Percentiles rank a stretch among this genome's conserved stretches.
phyloP scores from a whole-genome alignment of 2,888 invertebrate species.

The Cheilosia vulpina region DNA sequence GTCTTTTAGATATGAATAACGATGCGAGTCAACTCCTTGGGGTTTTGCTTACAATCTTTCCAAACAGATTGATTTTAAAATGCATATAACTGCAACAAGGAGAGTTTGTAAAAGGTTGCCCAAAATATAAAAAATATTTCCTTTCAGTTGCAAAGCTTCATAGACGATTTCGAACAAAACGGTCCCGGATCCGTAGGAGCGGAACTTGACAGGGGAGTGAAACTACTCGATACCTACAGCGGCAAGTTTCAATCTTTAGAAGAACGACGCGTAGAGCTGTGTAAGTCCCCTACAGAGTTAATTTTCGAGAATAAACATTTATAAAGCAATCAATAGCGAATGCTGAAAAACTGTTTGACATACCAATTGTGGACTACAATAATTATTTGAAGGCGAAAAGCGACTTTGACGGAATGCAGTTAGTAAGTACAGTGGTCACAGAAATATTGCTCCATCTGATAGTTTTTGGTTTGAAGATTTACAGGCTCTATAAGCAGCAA shows the following conservation, averaged over 20 bases:
- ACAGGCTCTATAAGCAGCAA: conserved; percentile 91
- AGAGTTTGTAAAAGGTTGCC: too few relatives aligned
- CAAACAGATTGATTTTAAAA: too few relatives aligned
- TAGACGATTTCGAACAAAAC: conserved; percentile 88
- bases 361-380: conserved; percentile 92
- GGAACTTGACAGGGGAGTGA: conserved; percentile 89
- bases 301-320: conserved; percentile 39
- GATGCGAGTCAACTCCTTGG: neutral
- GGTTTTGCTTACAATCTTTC: neutral
- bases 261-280: conserved; percentile 85
- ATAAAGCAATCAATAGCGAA: conserved; percentile 84
- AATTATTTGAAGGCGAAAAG: conserved; percentile 87
- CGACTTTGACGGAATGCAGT: conserved; percentile 88
- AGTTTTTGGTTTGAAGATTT: conserved; percentile 84
- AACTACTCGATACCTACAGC: conserved; percentile 86
- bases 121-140: neutral
- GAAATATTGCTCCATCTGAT: neutral
- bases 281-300: conserved; percentile 72
- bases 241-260: conserved; percentile 88
- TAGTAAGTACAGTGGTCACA: conserved; percentile 77
- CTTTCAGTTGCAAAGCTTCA: conserved; percentile 85
- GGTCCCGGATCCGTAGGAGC: conserved; percentile 93
- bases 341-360: conserved; percentile 94
- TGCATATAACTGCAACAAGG: too few relatives aligned
- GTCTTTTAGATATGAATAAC: too few relatives aligned